phyloP scores from a whole-genome alignment of 2,888 invertebrate species.

The Nineta flava region DNA sequence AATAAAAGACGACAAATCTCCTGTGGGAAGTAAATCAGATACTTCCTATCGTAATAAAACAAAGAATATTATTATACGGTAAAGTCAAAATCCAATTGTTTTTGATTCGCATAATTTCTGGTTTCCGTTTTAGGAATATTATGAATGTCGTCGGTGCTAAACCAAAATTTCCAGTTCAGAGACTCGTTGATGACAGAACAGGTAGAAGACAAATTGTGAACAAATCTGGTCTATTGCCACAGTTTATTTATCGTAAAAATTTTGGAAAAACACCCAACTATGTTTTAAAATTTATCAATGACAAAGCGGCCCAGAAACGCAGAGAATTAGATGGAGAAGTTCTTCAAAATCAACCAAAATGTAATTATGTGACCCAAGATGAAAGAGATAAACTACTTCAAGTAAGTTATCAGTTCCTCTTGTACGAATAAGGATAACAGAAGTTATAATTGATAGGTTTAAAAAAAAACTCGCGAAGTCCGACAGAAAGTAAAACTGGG shows the following conservation, averaged over 20 bases:
- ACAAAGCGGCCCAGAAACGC: conserved; percentile 20
- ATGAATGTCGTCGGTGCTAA: conserved; percentile 35
- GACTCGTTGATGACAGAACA: conserved; percentile 41
- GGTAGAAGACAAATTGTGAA: conserved; percentile 45
- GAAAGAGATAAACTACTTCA: conserved; percentile 41
- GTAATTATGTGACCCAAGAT: conserved; percentile 41
- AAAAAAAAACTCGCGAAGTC: too few species aligned
- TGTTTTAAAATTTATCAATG: conserved; percentile 14
- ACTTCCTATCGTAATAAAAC: conserved; percentile 14
- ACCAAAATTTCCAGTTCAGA: conserved; percentile 37
- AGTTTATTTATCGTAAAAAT: conserved; percentile 38
- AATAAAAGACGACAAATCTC: background rate
- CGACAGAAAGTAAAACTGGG: too few species aligned
- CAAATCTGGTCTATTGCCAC: conserved; percentile 48
- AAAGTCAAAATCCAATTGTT: too few species aligned
- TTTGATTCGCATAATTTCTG: too few species aligned
- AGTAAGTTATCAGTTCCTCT: conserved; percentile 26
- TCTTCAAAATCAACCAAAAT: conserved; percentile 34
- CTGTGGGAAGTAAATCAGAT: conserved; percentile 6
- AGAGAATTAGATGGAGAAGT: conserved; percentile 19
- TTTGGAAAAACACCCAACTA: conserved; percentile 14
- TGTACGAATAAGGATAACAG: background rate
- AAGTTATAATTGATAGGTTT: too few species aligned
- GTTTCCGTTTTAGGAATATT: conserved; percentile 20
- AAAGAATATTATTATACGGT: background rate